Evolutionary conservation across 2,113 vertebrate species (phyloP), one percentile per base, ranked within the genome.

Genomic region (Lipophrys pholis): DNA sequence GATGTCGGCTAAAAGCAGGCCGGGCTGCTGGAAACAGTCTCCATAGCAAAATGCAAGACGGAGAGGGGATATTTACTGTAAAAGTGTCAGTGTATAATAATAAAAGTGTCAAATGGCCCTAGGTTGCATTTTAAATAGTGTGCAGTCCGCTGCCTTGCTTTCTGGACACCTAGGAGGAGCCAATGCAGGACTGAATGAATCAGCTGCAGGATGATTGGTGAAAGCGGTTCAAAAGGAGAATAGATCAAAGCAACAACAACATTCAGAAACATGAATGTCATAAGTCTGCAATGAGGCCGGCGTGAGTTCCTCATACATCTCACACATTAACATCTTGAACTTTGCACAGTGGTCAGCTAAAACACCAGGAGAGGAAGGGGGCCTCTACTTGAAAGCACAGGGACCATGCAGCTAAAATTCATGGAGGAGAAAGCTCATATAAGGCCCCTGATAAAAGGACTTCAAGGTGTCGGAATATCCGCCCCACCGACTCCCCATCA

Each of bases 391-490:
- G 58, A 85, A 81, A 77, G 49, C 70, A 69, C 57, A 59, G 53
- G 21, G 38, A 71, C 57, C 59, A 15, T 67, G 54, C 35, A 62
- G 49, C 73, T 79, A 35, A 69, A 77, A 80, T 83, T 85, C 80
- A 86, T 73, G 66, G 43, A 82, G 81, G 77, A 81, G 74, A 78
- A 72, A 60, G 58, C 82, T 76, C 36, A 10, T 73, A 50, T 76
- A 77, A 77, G 81, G 69, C 39, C 69, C 60, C 58, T 8, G 74
- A 74, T 83, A 67, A 87, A 89, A 87, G 50, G 63, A 89, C 74
- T 90, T 89, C 80, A 87, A 85, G 89, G 88, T 87, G 85, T 81
- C 61, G 81, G 84, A 80, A 71, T 81, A 87, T 88, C 84, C 68
- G 51, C 81, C 83, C 86, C 50, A 63, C 71, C 41, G 83, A 70